Conservation (phyloP, 2,888 invertebrate genomes). For the Camponotus fellah region DNA sequence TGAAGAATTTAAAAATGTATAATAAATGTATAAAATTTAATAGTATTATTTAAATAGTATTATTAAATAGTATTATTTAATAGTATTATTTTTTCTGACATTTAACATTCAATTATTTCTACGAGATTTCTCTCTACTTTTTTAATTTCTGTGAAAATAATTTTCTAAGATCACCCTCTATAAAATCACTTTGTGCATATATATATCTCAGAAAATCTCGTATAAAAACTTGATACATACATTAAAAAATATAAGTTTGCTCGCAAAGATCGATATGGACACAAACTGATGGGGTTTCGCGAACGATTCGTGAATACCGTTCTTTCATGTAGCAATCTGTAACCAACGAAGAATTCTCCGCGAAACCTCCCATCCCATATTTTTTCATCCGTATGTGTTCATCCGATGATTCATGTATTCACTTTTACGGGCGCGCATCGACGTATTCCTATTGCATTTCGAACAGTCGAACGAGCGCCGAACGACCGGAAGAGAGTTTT, state of each 20-base stretch:
- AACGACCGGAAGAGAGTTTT: slow-evolving; percentile 82
- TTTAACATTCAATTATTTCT: not conserved
- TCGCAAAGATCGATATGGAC: not conserved
- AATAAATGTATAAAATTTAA: no score
- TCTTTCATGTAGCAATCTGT: not conserved
- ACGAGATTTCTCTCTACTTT: not conserved
- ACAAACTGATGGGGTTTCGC: not conserved
- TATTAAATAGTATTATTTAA: not conserved
- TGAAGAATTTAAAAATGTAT: not conserved
- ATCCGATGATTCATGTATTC: slow-evolving; percentile 47
- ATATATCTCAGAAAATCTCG: not conserved
- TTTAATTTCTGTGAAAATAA: not conserved
- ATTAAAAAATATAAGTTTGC: not conserved
- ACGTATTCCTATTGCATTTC: slow-evolving; percentile 59
- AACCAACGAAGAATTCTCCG: not conserved
- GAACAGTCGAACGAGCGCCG: slow-evolving; percentile 72
- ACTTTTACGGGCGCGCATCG: slow-evolving; percentile 57
- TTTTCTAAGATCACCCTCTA: not conserved
- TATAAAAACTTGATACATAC: not conserved
- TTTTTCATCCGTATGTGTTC: slow-evolving; percentile 1
- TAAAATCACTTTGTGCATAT: not conserved
- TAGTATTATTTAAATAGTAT: not conserved
- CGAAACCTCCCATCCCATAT: not conserved
- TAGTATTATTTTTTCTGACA: not conserved
- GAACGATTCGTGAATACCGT: not conserved